Conservation (phyloP, 2,888 invertebrate species). For the Sepioteuthis lessoniana region DNA sequence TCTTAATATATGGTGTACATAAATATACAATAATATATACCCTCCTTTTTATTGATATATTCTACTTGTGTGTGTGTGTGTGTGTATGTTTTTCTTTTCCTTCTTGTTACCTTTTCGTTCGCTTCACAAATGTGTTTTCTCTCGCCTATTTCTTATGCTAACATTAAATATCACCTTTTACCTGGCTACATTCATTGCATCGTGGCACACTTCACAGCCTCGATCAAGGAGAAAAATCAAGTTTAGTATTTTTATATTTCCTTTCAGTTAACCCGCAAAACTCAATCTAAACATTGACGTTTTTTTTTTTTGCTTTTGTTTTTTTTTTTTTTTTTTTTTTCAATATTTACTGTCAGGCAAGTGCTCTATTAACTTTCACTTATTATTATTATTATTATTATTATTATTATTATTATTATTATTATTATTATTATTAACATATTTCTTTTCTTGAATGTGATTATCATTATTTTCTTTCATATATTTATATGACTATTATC, state of each 20-base stretch:
- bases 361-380: background rate
- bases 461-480: too few relatives aligned
- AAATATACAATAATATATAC: background rate
- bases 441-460: too few relatives aligned
- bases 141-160: background rate
- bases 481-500: too few relatives aligned
- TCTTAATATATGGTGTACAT: background rate
- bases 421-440: background rate
- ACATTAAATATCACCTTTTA: slow-evolving; percentile 21
- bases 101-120: background rate
- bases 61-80: background rate
- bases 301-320: too few relatives aligned
- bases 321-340: too few relatives aligned
- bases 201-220: background rate
- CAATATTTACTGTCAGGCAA: too few relatives aligned
- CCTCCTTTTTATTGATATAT: background rate
- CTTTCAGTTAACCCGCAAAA: too few relatives aligned
- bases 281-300: too few relatives aligned
- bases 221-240: too few relatives aligned
- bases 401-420: background rate
- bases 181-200: background rate
- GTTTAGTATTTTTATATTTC: too few relatives aligned
- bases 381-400: background rate
- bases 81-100: too few relatives aligned
- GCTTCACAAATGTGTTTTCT: background rate